These are phyloP conservation scores for Panzeria rudis DNA, from an alignment of 2,888 invertebrate genomes.

Conservation along the genomic window DNA sequence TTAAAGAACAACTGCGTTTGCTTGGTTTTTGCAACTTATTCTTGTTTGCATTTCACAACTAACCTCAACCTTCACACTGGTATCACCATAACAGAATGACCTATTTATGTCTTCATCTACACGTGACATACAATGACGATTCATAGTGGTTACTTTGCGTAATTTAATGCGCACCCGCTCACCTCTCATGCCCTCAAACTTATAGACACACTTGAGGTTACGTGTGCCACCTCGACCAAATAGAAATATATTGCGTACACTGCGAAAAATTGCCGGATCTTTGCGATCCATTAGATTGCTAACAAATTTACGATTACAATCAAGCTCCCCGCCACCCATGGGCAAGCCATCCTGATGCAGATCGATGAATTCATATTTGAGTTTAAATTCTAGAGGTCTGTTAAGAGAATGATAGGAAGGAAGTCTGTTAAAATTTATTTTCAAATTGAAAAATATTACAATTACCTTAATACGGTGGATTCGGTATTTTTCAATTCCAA, in stretches of 20 bases:
- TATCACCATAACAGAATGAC: conserved; percentile 89
- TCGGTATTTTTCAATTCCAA: conserved; percentile 91
- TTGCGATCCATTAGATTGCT: conserved; percentile 85
- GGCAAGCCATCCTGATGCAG: conserved; percentile 93
- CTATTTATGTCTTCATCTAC: conserved; percentile 87
- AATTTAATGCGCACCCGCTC: conserved; percentile 91
- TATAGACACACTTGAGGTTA: conserved; percentile 94
- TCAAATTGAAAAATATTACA: background rate
- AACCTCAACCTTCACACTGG: conserved; percentile 87
- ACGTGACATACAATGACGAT: conserved; percentile 83
- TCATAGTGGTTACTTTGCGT: conserved; percentile 88
- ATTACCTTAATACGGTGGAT: conserved; percentile 92
- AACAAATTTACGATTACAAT: conserved; percentile 90
- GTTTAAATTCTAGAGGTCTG: conserved; percentile 93
- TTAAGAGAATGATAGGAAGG: conserved; percentile 64
- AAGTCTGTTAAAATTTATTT: background rate
- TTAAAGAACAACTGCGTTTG: background rate
- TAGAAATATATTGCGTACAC: conserved; percentile 92
- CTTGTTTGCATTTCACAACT: conserved; percentile 5
- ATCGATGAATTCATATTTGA: conserved; percentile 95
- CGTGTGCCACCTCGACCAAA: conserved; percentile 93
- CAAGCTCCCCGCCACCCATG: conserved; percentile 87
- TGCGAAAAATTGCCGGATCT: conserved; percentile 90
- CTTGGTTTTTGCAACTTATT: background rate
- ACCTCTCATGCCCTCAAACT: conserved; percentile 93